Conservation (phyloP, 2,113 vertebrate species). For the Melanocharis versteri region DNA sequence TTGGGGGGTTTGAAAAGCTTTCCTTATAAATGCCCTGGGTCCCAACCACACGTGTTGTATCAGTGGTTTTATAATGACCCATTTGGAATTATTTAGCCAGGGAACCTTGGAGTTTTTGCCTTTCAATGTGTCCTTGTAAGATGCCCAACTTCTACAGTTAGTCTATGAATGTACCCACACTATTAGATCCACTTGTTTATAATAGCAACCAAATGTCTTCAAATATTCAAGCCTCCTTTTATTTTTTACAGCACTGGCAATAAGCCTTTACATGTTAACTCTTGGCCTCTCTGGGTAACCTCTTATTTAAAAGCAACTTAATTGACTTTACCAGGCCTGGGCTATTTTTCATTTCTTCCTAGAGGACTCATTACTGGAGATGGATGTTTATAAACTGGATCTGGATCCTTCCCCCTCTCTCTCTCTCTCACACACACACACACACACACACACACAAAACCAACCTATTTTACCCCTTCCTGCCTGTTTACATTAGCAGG, state of each 20-base stretch:
- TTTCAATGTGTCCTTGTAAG: slow-evolving; percentile 55
- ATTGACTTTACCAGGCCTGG: slow-evolving; percentile 59
- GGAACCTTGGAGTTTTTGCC: slow-evolving; percentile 34
- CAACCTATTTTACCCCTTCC: slow-evolving; percentile 39
- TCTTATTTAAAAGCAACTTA: slow-evolving; percentile 60
- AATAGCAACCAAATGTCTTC: slow-evolving; percentile 74
- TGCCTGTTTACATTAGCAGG: slow-evolving; percentile 40
- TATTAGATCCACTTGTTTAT: slow-evolving; percentile 65
- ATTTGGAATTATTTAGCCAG: slow-evolving; percentile 72
- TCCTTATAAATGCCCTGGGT: slow-evolving; percentile 20
- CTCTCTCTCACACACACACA: background rate
- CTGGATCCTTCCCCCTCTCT: slow-evolving; percentile 36
- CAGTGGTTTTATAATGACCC: slow-evolving; percentile 57
- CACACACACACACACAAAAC: background rate
- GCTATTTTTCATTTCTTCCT: slow-evolving; percentile 56
- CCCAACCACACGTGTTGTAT: slow-evolving; percentile 32
- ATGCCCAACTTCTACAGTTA: slow-evolving; percentile 54
- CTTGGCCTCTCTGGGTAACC: slow-evolving; percentile 57
- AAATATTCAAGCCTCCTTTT: slow-evolving; percentile 51
- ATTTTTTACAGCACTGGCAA: slow-evolving; percentile 46
- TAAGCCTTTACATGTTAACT: slow-evolving; percentile 51
- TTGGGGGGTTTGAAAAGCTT: slow-evolving; percentile 26
- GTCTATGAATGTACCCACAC: slow-evolving; percentile 55
- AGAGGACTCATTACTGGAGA: slow-evolving; percentile 43
- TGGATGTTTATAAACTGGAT: slow-evolving; percentile 41